Percentiles rank a stretch among this genome's conserved stretches.
phyloP scores from a whole-genome alignment of 2,888 invertebrate genomes.

The Galeruca laticollis region DNA sequence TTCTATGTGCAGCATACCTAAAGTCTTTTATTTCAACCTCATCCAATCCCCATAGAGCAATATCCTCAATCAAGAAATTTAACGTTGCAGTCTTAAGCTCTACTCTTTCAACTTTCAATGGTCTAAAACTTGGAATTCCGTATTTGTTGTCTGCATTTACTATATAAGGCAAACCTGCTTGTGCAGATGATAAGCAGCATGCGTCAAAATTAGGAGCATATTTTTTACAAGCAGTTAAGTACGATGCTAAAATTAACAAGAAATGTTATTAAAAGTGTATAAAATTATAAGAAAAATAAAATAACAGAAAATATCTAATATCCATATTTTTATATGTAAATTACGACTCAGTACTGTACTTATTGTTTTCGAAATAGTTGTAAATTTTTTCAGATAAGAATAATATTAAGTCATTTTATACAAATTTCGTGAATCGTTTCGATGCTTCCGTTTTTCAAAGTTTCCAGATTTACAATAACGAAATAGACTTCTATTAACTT shows the following conservation, averaged over 20 bases:
- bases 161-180: conserved; percentile 27
- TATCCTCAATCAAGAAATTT: conserved; percentile 46
- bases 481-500: too few species aligned
- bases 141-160: conserved; percentile 49
- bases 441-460: too few species aligned
- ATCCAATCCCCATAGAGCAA: conserved; percentile 49
- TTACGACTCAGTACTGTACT: too few species aligned
- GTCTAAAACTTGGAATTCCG: conserved; percentile 53
- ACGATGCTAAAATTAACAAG: conserved; percentile 33
- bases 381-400: too few species aligned
- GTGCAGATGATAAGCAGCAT: conserved; percentile 29
- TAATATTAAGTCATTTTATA: too few species aligned
- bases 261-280: background rate
- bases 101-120: conserved; percentile 51
- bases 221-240: conserved; percentile 35
- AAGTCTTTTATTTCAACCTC: conserved; percentile 43
- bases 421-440: too few species aligned
- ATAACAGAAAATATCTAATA: too few species aligned
- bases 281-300: too few species aligned
- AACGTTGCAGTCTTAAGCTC: conserved; percentile 48
- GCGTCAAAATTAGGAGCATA: conserved; percentile 32
- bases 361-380: too few species aligned
- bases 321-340: too few species aligned
- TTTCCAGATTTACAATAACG: too few species aligned
- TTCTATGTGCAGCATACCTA: conserved; percentile 43